Evolutionary conservation across 2,888 invertebrate species (phyloP).

Genomic region (Drosophila ezoana): DNA sequence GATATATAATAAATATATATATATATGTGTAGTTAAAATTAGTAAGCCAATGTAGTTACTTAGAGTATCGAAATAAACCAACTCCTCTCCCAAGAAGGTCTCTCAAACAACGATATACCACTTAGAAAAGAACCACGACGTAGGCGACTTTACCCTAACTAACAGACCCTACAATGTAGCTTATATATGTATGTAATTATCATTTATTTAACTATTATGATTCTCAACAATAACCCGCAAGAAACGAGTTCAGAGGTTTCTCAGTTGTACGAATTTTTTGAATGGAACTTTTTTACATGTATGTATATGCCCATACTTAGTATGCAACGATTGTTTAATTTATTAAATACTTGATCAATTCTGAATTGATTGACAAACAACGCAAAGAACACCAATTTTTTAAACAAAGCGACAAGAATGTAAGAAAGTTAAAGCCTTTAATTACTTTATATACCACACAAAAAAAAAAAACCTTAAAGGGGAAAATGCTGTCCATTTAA

Average conservation of each 20-base stretch:
- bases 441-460: constrained; percentile 81
- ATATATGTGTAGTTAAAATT: constrained; percentile 8
- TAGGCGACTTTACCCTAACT: constrained; percentile 47
- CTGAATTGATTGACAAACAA: constrained; percentile 66
- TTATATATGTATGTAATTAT: constrained; percentile 16
- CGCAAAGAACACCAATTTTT: constrained; percentile 70
- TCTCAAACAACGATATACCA: constrained; percentile 77
- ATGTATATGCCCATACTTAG: constrained; percentile 35
- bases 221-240: constrained; percentile 18
- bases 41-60: constrained; percentile 33
- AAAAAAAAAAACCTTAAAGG: constrained; percentile 17
- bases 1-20: constrained; percentile 5
- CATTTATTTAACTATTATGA: constrained; percentile 12
- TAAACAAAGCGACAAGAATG: constrained; percentile 36
- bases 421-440: constrained; percentile 66
- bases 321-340: constrained; percentile 45
- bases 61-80: constrained; percentile 53
- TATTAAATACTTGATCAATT: constrained; percentile 47
- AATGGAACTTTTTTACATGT: constrained; percentile 53
- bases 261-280: constrained; percentile 64
- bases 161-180: constrained; percentile 44
- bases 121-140: constrained; percentile 50
- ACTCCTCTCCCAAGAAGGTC: constrained; percentile 76
- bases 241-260: constrained; percentile 55
- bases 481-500: constrained; percentile 58